Evolutionary conservation across 2,113 vertebrate genomes (phyloP), one percentile per base, ranked within the genome.

Genomic region (Reinhardtius hippoglossoides): DNA sequence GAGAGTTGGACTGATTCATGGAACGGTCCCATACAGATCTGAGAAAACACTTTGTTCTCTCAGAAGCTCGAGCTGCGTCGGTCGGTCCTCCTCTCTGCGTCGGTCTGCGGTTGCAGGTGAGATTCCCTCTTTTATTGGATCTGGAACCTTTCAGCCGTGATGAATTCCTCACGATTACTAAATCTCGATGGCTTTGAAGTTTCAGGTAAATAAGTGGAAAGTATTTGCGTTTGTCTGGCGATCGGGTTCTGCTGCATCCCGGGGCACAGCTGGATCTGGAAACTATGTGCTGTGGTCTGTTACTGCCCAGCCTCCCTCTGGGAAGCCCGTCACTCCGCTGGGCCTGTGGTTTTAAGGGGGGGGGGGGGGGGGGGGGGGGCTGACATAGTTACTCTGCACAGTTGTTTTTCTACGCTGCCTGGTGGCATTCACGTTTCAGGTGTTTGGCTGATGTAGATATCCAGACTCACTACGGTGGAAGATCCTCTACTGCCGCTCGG

Each of bases 141-240:
- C 46, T 50, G 46, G 14, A 15, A 16, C 15, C 18, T 18, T 18
- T 50, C 46, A 16, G 46, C 42, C 8, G 3, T 70, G 67, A 71
- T 56, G 35, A 64, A 88, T 79, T 63, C 78, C 76, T 86, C 67
- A 72, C 66, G 72, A 86, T 81, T 87, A 77, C 79, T 72, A n/a
- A 69, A 83, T 70, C 74, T 60, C 63, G 37, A n/a, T 24, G 20
- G 0, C 87, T 92, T 91, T 93, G 88, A 92, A 88, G 89, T 89
- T 26, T 63, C 89, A 92, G 90, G 91, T 94, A 91, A 93, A 93
- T 84, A 89, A 89, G 84, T 88, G 93, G 92, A 94, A 94, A 91
- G 78, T 90, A 92, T 93, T 88, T 74, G 86, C 89, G 40, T 42
- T 13, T 42, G 40, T 42, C 87, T 89, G n/a, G n/a, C 65, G 63